A percentile compares a stretch with the other conserved stretches of the same genome.
phyloP scores from a whole-genome alignment of 2,797 vertebrate species.

The Geotrypetes seraphini region DNA sequence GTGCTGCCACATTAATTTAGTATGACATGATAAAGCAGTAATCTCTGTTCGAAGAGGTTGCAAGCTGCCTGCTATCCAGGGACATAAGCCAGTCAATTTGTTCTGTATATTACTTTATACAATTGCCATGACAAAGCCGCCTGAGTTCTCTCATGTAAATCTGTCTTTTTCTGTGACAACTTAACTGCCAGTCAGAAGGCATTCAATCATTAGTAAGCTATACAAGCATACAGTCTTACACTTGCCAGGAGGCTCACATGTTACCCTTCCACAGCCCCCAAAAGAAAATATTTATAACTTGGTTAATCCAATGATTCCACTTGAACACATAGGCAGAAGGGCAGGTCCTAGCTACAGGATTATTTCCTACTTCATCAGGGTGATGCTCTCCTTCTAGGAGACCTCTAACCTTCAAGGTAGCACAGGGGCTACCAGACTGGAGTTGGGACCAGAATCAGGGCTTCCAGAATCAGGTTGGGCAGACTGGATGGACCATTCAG shows the following conservation, averaged over 20 bases:
- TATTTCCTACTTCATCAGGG: no score
- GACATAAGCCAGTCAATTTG: slow-evolving; percentile 64
- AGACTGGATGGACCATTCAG: no score
- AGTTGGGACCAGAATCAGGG: no score
- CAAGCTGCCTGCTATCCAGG: slow-evolving; percentile 62
- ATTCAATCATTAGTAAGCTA: slow-evolving; percentile 41
- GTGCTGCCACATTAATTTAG: slow-evolving; percentile 80
- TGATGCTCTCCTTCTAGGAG: no score
- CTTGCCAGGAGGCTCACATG: slow-evolving; percentile 34
- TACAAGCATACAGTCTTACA: slow-evolving; percentile 41
- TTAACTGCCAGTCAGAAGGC: slow-evolving; percentile 48
- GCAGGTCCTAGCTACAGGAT: no score
- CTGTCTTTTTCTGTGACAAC: slow-evolving; percentile 46
- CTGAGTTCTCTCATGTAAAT: slow-evolving; percentile 64
- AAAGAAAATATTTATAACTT: slow-evolving; percentile 58
- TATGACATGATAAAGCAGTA: slow-evolving; percentile 96
- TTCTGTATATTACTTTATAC: slow-evolving; percentile 70
- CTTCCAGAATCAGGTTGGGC: no score
- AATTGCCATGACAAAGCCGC: slow-evolving; percentile 72
- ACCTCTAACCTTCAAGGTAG: no score
- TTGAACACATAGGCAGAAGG: no score
- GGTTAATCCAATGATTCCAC: slow-evolving; percentile 72
- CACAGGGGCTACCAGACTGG: no score
- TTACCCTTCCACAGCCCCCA: no score
- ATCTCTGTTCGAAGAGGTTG: slow-evolving; percentile 66